These are phyloP conservation scores for Falco berigora DNA, from an alignment of 2,797 vertebrate genomes.

Conservation along the genomic window DNA sequence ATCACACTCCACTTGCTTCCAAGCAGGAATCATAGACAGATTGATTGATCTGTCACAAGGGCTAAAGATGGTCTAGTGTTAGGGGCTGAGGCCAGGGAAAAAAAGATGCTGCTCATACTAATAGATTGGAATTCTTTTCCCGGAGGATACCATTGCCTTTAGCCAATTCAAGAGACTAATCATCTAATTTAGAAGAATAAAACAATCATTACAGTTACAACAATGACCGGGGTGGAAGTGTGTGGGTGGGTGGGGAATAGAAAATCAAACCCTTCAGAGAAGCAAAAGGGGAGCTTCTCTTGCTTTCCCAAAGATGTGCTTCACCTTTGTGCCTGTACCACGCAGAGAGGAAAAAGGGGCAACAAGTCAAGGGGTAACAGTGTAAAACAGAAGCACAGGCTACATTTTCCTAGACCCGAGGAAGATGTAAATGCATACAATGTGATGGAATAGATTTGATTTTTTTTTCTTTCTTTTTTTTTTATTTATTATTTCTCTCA, in stretches of 20 bases:
- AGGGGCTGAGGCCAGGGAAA: not conserved
- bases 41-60: conserved; percentile 35
- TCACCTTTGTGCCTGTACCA: not conserved
- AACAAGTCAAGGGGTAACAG: conserved; percentile 18
- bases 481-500: conserved; percentile 45
- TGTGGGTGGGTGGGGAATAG: not conserved
- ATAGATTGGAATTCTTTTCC: not conserved
- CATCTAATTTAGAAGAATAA: conserved; percentile 43
- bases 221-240: not conserved
- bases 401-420: conserved; percentile 11
- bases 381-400: conserved; percentile 1
- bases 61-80: not conserved
- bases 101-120: conserved; percentile 14
- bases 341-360: not conserved
- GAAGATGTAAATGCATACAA: conserved; percentile 63
- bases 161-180: conserved; percentile 19
- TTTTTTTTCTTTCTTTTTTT: not conserved
- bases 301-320: not conserved
- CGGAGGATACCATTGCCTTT: not conserved
- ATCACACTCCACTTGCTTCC: conserved; percentile 23
- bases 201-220: conserved; percentile 26
- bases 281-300: not conserved
- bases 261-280: not conserved
- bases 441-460: conserved; percentile 53
- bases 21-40: not conserved